Evolutionary conservation across 2,797 vertebrate genomes (phyloP), one percentile per base, ranked within the genome.

Genomic region (Pogonophryne albipinna): DNA sequence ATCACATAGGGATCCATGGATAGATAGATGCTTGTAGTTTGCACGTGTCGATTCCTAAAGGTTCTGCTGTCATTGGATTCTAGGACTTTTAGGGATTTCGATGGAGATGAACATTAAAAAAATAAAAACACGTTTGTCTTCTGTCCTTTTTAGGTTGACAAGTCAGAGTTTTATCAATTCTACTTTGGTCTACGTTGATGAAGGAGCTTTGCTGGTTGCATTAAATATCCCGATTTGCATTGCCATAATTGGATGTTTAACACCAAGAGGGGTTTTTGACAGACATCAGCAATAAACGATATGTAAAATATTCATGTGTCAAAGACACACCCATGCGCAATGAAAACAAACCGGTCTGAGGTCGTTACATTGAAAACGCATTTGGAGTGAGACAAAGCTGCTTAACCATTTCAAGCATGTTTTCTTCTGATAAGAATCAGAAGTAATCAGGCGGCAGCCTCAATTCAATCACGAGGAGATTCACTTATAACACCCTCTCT

Each of bases 1-100:
- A 67, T 52, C 64, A 50, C 19, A 57, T 27, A 5, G 46, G 56
- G 56, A 45, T 46, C 50, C 52, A 42, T 55, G 47, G 34, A 60
- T 44, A 20, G 44, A 47, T 9, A 16, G 1, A 34, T 34, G 34
- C 34, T 34, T 34, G 34, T 34, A 34, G 34, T 34, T 34, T 34
- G 5, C 34, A 34, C 34, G 34, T 34, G 34, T 34, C 6, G 6
- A 34, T 34, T 3, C 34, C 34, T 34, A 34, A 34, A 34, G 34
- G 34, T 34, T 34, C 5, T 6, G 34, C 34, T 34, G 34, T 34
- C 34, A 34, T 34, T 34, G 49, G 49, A 50, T 50, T 50, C 17
- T 4, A 10, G 49, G 17, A 50, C 53, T 34, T 56, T 38, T 17
- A n/a, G 4, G 31, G 15, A 34, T 4, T 56, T 15, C 15, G 34